Conservation (phyloP, 2,797 vertebrate genomes). For the Graptemys geographica region DNA sequence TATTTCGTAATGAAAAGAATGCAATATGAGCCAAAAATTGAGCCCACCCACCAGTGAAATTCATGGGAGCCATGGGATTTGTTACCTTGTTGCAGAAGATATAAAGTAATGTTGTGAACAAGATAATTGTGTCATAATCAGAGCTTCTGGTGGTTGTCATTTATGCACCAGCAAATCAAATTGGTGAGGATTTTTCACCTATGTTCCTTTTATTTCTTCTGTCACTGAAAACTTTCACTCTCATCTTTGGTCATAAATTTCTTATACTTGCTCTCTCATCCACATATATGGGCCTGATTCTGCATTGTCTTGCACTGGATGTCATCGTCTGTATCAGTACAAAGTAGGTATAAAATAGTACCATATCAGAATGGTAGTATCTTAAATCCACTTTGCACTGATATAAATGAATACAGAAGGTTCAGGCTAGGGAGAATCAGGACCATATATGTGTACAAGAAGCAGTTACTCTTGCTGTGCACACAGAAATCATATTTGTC, state of each 20-base stretch:
- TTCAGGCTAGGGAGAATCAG: background rate
- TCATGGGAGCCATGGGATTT: background rate
- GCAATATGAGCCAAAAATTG: background rate
- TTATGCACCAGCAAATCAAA: background rate
- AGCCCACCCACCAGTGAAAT: fast-evolving
- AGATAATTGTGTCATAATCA: background rate
- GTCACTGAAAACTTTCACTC: background rate
- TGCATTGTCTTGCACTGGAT: background rate
- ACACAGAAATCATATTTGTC: background rate
- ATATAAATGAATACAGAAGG: background rate
- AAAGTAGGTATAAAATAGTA: background rate
- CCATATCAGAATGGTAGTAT: background rate
- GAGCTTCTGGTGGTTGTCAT: background rate
- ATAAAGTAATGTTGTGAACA: background rate
- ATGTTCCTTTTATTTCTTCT: background rate
- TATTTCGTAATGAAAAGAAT: background rate
- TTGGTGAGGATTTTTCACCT: background rate
- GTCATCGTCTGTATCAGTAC: background rate
- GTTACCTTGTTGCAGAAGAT: background rate
- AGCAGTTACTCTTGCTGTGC: background rate
- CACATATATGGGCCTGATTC: fast-evolving
- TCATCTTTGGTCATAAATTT: background rate
- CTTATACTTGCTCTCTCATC: background rate
- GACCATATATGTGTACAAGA: fast-evolving
- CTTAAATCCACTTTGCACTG: background rate